A percentile compares a stretch with the other conserved stretches of the same genome.
Evolutionary conservation across 2,888 invertebrate species (phyloP).

Genomic region (Drosophila ezoana): DNA sequence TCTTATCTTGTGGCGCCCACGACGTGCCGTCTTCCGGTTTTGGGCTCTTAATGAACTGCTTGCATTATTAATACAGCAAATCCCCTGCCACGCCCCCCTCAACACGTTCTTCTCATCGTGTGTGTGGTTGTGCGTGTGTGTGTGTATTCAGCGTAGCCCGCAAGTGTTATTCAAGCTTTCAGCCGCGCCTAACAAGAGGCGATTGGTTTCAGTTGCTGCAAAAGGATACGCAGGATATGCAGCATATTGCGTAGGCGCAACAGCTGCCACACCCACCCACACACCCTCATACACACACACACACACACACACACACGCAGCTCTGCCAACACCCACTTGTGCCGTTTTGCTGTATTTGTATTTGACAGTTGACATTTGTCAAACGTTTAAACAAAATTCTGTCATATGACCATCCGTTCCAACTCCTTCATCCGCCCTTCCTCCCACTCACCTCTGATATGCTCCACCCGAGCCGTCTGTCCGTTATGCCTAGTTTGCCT

Average conservation of each 20-base stretch:
- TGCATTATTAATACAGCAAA: constrained; percentile 40
- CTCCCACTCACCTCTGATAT: not conserved
- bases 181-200: constrained; percentile 8
- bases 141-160: not conserved
- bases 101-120: not conserved
- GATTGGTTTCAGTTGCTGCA: constrained; percentile 60
- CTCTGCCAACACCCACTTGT: constrained; percentile 44
- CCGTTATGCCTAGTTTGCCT: constrained; percentile 25
- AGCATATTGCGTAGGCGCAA: constrained; percentile 55
- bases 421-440: not conserved
- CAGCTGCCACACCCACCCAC: constrained; percentile 56
- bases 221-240: constrained; percentile 32
- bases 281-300: constrained; percentile 2
- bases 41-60: constrained; percentile 49
- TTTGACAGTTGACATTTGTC: constrained; percentile 81
- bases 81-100: not conserved
- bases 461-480: not conserved
- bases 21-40: constrained; percentile 26
- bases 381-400: constrained; percentile 76
- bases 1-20: constrained; percentile 6
- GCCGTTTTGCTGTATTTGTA: constrained; percentile 67
- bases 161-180: constrained; percentile 9
- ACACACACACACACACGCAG: constrained; percentile 13
- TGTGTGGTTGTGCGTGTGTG: not conserved
- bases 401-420: constrained; percentile 59